Evolutionary conservation across 2,113 vertebrate species (phyloP).

Genomic region (Phrynocephalus versicolor): DNA sequence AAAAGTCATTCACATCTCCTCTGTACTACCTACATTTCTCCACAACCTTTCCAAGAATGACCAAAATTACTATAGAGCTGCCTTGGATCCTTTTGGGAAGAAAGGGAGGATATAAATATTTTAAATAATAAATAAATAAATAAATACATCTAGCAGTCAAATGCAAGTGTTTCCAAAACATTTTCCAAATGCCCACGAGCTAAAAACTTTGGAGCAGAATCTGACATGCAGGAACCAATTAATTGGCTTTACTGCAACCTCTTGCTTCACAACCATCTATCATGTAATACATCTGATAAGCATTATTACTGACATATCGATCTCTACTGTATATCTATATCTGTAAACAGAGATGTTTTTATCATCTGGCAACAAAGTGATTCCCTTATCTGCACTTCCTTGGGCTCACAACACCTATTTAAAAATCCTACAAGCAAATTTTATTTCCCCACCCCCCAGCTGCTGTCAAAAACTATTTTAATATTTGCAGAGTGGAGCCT

Average conservation of each 20-base stretch:
- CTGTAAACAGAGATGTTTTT: not conserved
- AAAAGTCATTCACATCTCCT: not conserved
- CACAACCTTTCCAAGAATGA: not conserved
- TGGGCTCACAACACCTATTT: not conserved
- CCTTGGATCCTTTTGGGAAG: too few relatives aligned
- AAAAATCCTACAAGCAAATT: not conserved
- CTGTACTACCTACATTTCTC: too few relatives aligned
- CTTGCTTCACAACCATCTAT: not conserved
- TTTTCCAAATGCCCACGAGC: not conserved
- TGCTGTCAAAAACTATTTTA: constrained; percentile 27
- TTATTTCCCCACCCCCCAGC: not conserved
- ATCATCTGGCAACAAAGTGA: not conserved
- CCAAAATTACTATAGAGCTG: not conserved
- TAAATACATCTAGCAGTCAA: not conserved
- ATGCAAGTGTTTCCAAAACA: not conserved
- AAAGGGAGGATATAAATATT: too few relatives aligned
- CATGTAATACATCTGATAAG: not conserved
- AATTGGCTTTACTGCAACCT: not conserved
- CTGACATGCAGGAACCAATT: not conserved
- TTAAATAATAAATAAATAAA: too few relatives aligned
- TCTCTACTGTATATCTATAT: not conserved
- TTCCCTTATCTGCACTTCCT: not conserved
- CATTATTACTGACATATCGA: not conserved
- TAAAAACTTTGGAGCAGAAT: not conserved
- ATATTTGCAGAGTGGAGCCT: constrained; percentile 42